Percentiles rank a stretch among this genome's conserved stretches.
These are phyloP conservation scores for Amphiprion ocellaris DNA, from an alignment of 2,113 vertebrate genomes.

Conservation along the genomic window DNA sequence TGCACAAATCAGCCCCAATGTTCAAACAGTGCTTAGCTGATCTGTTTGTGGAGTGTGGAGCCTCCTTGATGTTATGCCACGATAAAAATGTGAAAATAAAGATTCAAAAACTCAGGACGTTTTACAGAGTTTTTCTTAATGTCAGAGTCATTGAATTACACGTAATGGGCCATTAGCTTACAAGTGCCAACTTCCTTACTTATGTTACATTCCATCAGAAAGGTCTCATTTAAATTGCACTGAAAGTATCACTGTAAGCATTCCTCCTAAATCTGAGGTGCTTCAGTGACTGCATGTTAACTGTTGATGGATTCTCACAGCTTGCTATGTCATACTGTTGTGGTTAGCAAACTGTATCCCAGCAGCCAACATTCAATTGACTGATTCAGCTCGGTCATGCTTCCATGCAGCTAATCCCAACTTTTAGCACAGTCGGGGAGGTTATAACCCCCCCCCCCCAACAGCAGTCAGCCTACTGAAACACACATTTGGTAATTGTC, in stretches of 20 bases:
- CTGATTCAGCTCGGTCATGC: constrained; percentile 36
- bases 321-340: background rate
- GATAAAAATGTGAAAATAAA: background rate
- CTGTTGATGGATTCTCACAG: background rate
- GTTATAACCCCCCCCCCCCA: constrained; percentile 7
- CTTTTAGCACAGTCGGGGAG: constrained; percentile 40
- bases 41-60: constrained; percentile 13
- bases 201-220: constrained; percentile 47
- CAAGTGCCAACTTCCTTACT: constrained; percentile 14
- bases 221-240: constrained; percentile 46
- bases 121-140: constrained; percentile 32
- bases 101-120: background rate
- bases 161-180: constrained; percentile 14
- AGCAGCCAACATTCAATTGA: constrained; percentile 3
- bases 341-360: background rate
- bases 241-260: background rate
- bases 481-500: constrained; percentile 50
- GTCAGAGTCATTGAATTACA: constrained; percentile 55
- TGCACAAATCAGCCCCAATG: background rate
- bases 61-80: background rate
- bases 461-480: constrained; percentile 15
- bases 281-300: background rate
- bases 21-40: constrained; percentile 11
- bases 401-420: constrained; percentile 17
- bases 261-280: background rate